These are phyloP conservation scores for Loriculus beryllinus DNA, from an alignment of 2,797 vertebrate genomes.

Conservation along the genomic window DNA sequence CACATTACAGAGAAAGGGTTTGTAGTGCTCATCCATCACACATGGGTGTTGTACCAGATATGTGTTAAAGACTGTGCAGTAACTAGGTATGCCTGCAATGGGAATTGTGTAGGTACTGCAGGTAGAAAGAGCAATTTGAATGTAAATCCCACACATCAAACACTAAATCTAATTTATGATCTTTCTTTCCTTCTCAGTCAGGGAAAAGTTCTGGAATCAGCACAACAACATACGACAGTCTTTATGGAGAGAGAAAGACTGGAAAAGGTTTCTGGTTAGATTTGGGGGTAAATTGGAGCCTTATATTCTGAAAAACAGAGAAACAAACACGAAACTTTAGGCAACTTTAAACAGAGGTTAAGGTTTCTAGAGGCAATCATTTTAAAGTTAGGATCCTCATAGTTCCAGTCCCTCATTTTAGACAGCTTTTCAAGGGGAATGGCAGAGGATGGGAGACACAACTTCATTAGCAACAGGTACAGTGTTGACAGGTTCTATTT, in stretches of 20 bases:
- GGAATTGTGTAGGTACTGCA: not conserved
- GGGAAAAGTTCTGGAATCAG: not conserved
- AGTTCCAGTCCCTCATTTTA: not conserved
- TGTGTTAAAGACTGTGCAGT: accelerated
- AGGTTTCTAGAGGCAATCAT: not conserved
- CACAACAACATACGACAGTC: not conserved
- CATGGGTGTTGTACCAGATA: not conserved
- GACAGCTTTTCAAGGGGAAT: not conserved
- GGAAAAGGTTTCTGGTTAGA: not conserved
- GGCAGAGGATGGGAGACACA: accelerated
- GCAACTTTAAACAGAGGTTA: not conserved
- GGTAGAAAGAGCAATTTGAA: not conserved
- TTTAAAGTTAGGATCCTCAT: not conserved
- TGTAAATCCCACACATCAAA: not conserved
- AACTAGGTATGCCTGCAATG: not conserved
- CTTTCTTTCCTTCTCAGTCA: not conserved
- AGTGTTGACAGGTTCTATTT: not conserved
- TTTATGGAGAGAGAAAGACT: not conserved
- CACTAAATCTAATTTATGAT: not conserved
- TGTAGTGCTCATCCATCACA: not conserved
- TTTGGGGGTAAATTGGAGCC: not conserved
- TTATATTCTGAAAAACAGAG: not conserved
- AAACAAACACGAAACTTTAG: not conserved
- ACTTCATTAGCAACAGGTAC: not conserved
- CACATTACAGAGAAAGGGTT: not conserved